These are phyloP conservation scores for Sakesphorus luctuosus DNA, from an alignment of 2,113 vertebrate genomes.

Conservation along the genomic window DNA sequence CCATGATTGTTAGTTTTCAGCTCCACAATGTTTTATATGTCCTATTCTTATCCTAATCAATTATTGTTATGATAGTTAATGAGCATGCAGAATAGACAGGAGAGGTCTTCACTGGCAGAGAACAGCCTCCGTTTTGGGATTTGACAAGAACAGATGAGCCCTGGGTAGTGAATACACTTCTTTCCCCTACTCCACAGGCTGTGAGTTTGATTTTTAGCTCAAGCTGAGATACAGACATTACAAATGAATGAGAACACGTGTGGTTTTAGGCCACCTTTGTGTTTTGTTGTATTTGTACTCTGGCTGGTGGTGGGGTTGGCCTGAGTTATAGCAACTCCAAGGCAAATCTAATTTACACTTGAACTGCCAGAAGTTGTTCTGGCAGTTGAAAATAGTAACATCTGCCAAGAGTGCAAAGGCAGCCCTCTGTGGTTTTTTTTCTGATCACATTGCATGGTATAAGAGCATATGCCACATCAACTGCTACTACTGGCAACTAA, in stretches of 20 bases:
- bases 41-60: not conserved
- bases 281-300: not conserved
- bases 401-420: slow-evolving; percentile 35
- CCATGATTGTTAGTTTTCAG: not conserved
- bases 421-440: not conserved
- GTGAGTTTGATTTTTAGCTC: not conserved
- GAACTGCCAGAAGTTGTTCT: slow-evolving; percentile 17
- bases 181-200: not conserved
- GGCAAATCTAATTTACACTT: slow-evolving; percentile 33
- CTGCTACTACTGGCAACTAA: not conserved
- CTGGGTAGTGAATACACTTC: not conserved
- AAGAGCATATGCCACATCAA: not conserved
- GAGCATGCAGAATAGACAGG: not conserved
- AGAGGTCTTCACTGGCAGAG: not conserved
- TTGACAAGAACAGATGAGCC: not conserved
- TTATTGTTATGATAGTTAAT: not conserved
- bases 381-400: slow-evolving; percentile 6
- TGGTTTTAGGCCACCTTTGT: slow-evolving; percentile 7
- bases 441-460: not conserved
- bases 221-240: not conserved
- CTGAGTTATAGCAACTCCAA: not conserved
- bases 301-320: not conserved
- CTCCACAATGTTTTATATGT: not conserved
- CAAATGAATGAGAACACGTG: not conserved
- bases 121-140: fast-evolving